These are phyloP conservation scores for Drosophila melanica DNA, from an alignment of 1,140 invertebrate species.

Conservation along the genomic window DNA sequence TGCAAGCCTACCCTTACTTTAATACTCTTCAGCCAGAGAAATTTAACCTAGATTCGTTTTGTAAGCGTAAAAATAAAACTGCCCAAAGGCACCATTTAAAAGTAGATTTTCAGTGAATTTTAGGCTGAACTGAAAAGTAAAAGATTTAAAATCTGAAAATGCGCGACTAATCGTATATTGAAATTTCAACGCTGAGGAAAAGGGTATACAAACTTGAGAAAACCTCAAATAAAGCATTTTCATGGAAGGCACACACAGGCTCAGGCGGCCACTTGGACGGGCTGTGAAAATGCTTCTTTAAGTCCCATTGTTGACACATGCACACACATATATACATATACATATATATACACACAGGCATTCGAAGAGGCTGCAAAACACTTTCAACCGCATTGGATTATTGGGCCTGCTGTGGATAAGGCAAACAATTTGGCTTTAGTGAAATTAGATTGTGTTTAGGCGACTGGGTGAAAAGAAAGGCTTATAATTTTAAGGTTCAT, in stretches of 20 bases:
- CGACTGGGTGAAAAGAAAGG: not conserved
- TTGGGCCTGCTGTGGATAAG: constrained; percentile 49
- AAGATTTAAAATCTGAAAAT: not conserved
- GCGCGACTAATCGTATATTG: not conserved
- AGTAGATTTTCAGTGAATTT: too few relatives aligned
- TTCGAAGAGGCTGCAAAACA: constrained; percentile 18
- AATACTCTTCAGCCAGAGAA: constrained; percentile 9
- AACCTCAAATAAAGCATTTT: constrained; percentile 11
- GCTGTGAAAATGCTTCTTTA: constrained; percentile 45
- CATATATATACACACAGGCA: constrained; percentile 8
- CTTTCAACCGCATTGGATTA: constrained; percentile 68
- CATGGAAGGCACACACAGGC: constrained; percentile 7
- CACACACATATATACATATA: constrained; percentile 14
- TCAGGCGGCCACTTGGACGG: constrained; percentile 34
- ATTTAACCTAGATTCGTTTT: not conserved
- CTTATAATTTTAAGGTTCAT: constrained; percentile 2
- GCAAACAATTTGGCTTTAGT: constrained; percentile 57
- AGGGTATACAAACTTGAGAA: constrained; percentile 16
- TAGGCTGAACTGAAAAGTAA: not conserved
- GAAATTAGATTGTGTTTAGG: constrained; percentile 60
- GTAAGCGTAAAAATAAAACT: not conserved
- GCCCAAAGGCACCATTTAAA: not conserved
- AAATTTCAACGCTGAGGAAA: not conserved
- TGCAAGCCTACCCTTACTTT: not conserved
- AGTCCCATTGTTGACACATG: constrained; percentile 45